Conservation (phyloP, 92 coral and sea anemone genomes). For the Zoanthus sansibaricus region DNA sequence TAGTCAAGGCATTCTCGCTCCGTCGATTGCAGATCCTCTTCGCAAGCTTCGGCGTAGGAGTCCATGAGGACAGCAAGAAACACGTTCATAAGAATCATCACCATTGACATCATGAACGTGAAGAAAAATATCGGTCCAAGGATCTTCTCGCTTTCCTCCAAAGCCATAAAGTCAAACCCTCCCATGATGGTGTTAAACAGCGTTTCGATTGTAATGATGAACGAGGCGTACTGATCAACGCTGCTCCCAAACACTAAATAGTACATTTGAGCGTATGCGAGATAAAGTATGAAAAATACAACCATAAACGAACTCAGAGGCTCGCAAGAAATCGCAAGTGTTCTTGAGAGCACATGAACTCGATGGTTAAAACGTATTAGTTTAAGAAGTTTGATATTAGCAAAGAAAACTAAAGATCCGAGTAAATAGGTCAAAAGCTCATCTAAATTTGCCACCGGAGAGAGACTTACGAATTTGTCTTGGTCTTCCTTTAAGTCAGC, state of each 20-base stretch:
- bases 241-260: slow-evolving; percentile 75
- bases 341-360: slow-evolving; percentile 82
- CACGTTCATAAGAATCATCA: slow-evolving; percentile 87
- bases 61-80: slow-evolving; percentile 93
- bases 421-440: slow-evolving; percentile 82
- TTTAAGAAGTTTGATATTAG: slow-evolving; percentile 89
- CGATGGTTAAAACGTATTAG: slow-evolving; percentile 92
- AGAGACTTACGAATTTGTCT: slow-evolving; percentile 77
- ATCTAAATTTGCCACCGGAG: slow-evolving; percentile 82
- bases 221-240: slow-evolving; percentile 75
- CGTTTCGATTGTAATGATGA: slow-evolving; percentile 74
- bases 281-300: slow-evolving; percentile 78
- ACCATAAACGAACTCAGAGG: slow-evolving; percentile 79
- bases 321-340: slow-evolving; percentile 73
- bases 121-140: slow-evolving; percentile 91
- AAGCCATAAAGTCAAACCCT: slow-evolving; percentile 80
- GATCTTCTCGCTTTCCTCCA: slow-evolving; percentile 64
- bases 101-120: slow-evolving; percentile 86
- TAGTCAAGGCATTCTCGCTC: slow-evolving; percentile 81
- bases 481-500: slow-evolving; percentile 66
- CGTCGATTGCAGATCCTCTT: slow-evolving; percentile 64
- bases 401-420: slow-evolving; percentile 83
- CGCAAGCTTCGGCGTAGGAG: slow-evolving; percentile 89
- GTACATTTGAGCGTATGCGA: slow-evolving; percentile 74
- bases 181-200: slow-evolving; percentile 84